Conservation (phyloP, 2,888 invertebrate species). For the Isotomurus palustris region DNA sequence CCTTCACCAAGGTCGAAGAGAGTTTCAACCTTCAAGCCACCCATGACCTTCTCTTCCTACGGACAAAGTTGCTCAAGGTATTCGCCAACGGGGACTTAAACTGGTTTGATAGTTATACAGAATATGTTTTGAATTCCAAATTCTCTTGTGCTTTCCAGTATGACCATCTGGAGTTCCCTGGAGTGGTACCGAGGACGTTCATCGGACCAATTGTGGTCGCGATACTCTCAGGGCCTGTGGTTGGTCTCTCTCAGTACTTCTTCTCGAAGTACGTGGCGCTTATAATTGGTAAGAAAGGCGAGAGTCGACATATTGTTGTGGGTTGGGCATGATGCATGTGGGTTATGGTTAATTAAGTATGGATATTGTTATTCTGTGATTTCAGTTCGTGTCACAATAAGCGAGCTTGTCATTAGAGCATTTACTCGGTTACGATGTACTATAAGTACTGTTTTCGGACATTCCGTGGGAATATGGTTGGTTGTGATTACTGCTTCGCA, state of each 20-base stretch:
- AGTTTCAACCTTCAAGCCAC: constrained; percentile 98
- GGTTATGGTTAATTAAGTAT: no score
- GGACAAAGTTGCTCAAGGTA: constrained; percentile 78
- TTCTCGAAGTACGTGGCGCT: constrained; percentile 82
- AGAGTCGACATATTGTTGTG: no score
- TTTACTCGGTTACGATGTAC: constrained; percentile 70
- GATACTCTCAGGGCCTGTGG: constrained; percentile 69
- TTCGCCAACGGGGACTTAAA: constrained; percentile 34
- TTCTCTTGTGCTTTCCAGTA: constrained; percentile 62
- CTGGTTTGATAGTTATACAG: constrained; percentile 4
- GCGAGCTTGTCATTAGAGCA: constrained; percentile 67
- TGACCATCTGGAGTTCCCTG: constrained; percentile 95
- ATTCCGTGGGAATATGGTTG: constrained; percentile 73
- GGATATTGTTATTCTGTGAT: no score
- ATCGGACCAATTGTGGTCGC: constrained; percentile 83
- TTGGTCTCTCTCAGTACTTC: constrained; percentile 62
- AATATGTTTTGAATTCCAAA: constrained; percentile 16
- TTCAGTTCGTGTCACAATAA: constrained; percentile 77
- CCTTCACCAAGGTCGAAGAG: constrained; percentile 98
- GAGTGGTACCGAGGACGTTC: constrained; percentile 96
- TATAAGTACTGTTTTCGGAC: constrained; percentile 72
- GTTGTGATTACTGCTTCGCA: constrained; percentile 80
- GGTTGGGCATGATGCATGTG: no score
- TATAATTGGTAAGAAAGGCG: constrained; percentile 79
- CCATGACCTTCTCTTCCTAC: constrained; percentile 91